Base-by-base conservation (phyloP, 2,113 vertebrate species). In the Apistogramma diplotaenia region DNA sequence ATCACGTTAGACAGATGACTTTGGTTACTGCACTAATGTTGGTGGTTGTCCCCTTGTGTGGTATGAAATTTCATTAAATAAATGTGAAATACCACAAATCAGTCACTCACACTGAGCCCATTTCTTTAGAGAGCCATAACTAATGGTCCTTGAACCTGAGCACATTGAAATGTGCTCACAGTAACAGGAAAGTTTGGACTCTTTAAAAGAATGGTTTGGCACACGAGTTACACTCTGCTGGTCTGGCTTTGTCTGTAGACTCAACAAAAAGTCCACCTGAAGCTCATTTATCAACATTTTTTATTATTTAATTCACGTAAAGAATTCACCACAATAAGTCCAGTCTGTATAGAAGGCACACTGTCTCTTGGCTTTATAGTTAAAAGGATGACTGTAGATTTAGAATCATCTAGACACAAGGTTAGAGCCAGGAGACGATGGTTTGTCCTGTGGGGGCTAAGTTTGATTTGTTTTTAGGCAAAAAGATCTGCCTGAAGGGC, bases 41-140 rank as follows among this genome's bases (percentile, higher is more conserved):
- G 16, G 60, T 27, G 65, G 11, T 78, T 35, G 46, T 71, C 25
- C 12, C 27, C 5, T 74, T 43, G 19, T 43, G 29, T 51, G 29
- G n/a, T 80, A 51, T 80, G 57, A 84, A 77, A 72, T 84, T 33
- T 71, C 43, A 46, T 78, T 49, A 53, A 84, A 49, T 70, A 8
- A 65, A 70, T 58, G 23, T 59, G 21, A 77, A 58, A 80, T 2
- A 4, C 37, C 60, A 76, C 31, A 55, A 27, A 76, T 78, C 27
- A 29, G 33, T 88, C 60, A 61, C 59, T 35, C 58, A 74, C 29
- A 76, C n/a, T 10, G 16, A 72, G 73, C 18, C n/a, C 25, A 57
- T 82, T 3, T 21, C 58, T 56, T 57, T 21, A 61, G 29, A 35
- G 37, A 74, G 23, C 23, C 33, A 51, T 27, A 59, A 76, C 29